Evolutionary conservation across 2,797 vertebrate species (phyloP), one percentile per base, ranked within the genome.

Genomic region (Aratinga solstitialis): DNA sequence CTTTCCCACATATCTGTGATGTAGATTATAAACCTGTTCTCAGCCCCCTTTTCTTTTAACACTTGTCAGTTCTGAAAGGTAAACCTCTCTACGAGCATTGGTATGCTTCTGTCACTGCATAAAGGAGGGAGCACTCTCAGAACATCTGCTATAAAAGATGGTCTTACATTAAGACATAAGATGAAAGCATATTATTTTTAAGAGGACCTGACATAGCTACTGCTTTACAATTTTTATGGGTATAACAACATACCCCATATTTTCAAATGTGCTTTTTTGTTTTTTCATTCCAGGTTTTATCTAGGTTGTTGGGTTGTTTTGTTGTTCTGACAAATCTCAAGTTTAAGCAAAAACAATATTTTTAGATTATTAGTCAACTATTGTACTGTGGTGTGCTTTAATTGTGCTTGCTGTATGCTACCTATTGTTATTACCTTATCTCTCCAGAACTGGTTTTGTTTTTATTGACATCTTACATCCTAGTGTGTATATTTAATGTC

Each of bases 21-120:
- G 91, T 92, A 92, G 93, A 96, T 96, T 81, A 91, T 71, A 97
- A 68, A 40, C 58, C 94, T 96, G 87, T 96, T 92, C 92, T 13
- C 63, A 83, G 91, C 76, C 76, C 45, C 50, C 45, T 93, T 92
- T 94, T 90, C 94, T 84, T 87, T 94, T 96, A 97, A 91, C 96
- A 93, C 94, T 97, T 97, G 96, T 97, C 97, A 96, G 42, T 93
- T 93, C 86, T 90, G 92, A 89, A 96, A 96, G 94, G 95, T 95
- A 96, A 94, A 94, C 88, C 80, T 91, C 89, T 91, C 95, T 76
- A 76, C 68, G 92, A 96, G 95, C 94, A 62, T 84, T 96, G 92
- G 92, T 94, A 89, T 94, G 97, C 95, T 95, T 89, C 91, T 76
- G 89, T 95, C 93, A 63, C 84, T 95, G 95, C 95, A 27, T 59